phyloP scores from a whole-genome alignment of 1,140 invertebrate genomes.

The Ephestia elutella region DNA sequence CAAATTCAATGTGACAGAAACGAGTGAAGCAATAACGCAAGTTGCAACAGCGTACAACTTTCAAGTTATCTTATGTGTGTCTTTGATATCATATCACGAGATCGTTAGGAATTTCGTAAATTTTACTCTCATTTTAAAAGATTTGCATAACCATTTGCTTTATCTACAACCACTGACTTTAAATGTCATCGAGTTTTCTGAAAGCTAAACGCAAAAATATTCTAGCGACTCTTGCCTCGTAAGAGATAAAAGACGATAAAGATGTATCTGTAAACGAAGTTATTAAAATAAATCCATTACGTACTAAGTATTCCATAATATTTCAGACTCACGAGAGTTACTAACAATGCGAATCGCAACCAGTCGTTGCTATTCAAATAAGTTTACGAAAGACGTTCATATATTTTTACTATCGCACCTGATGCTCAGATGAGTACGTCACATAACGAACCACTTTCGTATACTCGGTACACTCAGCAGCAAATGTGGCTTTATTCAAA shows the following conservation, averaged over 20 bases:
- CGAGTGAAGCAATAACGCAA: neutral
- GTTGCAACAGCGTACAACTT: neutral
- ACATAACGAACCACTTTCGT: constrained; percentile 50
- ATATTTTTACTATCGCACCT: neutral
- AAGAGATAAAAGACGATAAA: too few relatives aligned
- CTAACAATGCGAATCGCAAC: neutral
- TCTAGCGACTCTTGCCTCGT: too few relatives aligned
- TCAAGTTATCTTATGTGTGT: neutral
- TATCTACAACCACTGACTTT: too few relatives aligned
- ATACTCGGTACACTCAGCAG: constrained; percentile 29
- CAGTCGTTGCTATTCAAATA: neutral
- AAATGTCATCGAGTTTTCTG: too few relatives aligned
- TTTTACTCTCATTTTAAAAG: neutral
- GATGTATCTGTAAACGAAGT: too few relatives aligned
- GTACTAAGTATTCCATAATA: too few relatives aligned
- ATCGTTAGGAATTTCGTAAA: neutral
- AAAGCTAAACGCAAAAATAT: too few relatives aligned
- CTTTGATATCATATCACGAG: neutral
- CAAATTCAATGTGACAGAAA: neutral
- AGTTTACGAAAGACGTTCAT: neutral
- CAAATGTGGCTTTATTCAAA: constrained; percentile 52
- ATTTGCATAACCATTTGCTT: too few relatives aligned
- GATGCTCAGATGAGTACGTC: neutral
- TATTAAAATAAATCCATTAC: too few relatives aligned
- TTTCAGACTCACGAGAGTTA: too few relatives aligned